Evolutionary conservation across 2,797 vertebrate genomes (phyloP).

Genomic region (Hypotaenidia okinawae): DNA sequence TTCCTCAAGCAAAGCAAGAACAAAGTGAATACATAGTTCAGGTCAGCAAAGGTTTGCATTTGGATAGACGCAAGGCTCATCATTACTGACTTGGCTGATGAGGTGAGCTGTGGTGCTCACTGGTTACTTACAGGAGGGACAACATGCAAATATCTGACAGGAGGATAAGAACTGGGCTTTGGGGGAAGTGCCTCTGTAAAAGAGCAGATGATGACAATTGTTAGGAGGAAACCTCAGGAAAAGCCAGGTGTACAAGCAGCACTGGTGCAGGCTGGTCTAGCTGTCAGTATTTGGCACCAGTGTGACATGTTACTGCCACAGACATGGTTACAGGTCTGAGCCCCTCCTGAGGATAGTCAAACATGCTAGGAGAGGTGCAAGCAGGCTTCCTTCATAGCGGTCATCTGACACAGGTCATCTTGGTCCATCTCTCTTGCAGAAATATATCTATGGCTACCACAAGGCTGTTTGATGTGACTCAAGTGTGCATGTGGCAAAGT

Average conservation of each 20-base stretch:
- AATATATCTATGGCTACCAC: not conserved
- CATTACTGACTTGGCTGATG: not conserved
- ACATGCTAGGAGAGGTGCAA: not conserved
- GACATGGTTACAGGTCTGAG: not conserved
- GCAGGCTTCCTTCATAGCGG: not conserved
- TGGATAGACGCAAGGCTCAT: not conserved
- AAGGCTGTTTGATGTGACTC: not conserved
- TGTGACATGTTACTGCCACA: not conserved
- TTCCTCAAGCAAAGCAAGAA: not conserved
- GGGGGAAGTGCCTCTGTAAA: not conserved
- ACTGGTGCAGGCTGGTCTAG: not conserved
- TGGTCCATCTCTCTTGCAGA: not conserved
- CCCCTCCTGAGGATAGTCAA: not conserved
- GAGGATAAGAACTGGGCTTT: not conserved
- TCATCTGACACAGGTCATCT: fast-evolving
- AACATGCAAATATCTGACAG: fast-evolving
- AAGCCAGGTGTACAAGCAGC: not conserved
- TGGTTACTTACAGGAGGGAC: not conserved
- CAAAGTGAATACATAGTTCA: not conserved
- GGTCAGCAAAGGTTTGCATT: not conserved
- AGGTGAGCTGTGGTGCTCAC: not conserved
- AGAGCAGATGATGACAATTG: not conserved
- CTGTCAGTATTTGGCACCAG: not conserved
- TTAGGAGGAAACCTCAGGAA: not conserved
- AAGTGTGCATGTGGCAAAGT: not conserved